These are phyloP conservation scores for Acanthosoma haemorrhoidale DNA, from an alignment of 2,888 invertebrate species.

Conservation along the genomic window DNA sequence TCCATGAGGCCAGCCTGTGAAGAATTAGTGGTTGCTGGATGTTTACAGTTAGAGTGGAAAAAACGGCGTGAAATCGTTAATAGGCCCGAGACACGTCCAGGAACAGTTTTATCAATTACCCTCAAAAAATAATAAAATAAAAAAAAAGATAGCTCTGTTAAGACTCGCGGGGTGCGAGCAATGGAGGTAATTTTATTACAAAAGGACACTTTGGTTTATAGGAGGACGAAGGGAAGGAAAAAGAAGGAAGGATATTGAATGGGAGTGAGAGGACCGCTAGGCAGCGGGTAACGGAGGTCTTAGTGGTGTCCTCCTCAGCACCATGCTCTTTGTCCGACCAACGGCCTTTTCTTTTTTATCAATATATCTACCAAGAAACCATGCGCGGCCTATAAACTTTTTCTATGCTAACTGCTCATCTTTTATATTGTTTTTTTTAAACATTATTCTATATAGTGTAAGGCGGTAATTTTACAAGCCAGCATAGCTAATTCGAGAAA, in stretches of 20 bases:
- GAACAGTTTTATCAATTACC: not conserved
- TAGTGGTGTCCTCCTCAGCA: not conserved
- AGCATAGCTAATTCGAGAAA: no score
- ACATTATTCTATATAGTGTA: no score
- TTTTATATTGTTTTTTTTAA: not conserved
- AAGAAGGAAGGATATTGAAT: not conserved
- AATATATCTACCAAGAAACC: not conserved
- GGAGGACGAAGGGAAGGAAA: not conserved
- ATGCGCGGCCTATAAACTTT: not conserved
- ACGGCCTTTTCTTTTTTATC: not conserved
- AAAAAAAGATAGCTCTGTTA: no score
- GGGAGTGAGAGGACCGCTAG: not conserved
- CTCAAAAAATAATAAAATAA: not conserved
- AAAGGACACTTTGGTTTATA: no score
- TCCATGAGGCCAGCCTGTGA: no score
- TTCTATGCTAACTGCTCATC: not conserved
- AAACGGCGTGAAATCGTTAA: not conserved
- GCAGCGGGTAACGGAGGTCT: not conserved
- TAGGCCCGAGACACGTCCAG: not conserved
- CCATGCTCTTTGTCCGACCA: not conserved
- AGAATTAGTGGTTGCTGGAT: no score
- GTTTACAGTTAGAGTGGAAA: not conserved
- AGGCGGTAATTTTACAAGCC: no score
- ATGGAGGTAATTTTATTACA: not conserved
- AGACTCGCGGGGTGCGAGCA: no score